Evolutionary conservation across 1,140 invertebrate genomes (phyloP), one percentile per base, ranked within the genome.

Genomic region (Lysiphlebus fabarum): DNA sequence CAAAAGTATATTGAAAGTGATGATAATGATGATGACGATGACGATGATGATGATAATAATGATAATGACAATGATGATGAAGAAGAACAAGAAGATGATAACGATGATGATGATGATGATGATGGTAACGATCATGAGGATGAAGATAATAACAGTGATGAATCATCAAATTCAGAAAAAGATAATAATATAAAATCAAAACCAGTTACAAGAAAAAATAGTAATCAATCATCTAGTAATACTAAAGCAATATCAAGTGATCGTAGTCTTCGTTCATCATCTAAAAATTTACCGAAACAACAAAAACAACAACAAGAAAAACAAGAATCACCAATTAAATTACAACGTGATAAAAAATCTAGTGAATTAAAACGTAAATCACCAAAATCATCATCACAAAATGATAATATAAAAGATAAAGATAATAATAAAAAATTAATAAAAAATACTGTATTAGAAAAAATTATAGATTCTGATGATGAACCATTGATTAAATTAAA

Each of bases 1-100:
- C 69, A 70, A 34, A 75, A 62, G 49, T 77, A 76, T 56, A 72
- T 70, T n/a, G 75, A 78, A 11, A 77, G 69, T 9, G 76, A 79
- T 1, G 74, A 77, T 12, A 51, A 51, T 4, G 72, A 76, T 38
- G 73, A 72, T 0, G n/a, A n/a, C n/a, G 69, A 67, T 7, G 69
- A 64, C 51, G 78, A 73, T 4, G 62, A 67, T 7, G 72, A 68
- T 8, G 67, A 61, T 37, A 62, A 62, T 34, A 58, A 45, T 43
- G 40, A 26, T 26, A 4, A 34, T 60, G 38, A 61, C 43, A 63
- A 68, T 53, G 17, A 48, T 7, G 49, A 11, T 72, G 5, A 78
- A 76, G 50, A 73, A 65, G n/a, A 79, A 76, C 60, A 65, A 73
- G 45, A 42, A 68, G 10, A 50, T 73, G 7, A 72, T 67, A 43